Evolutionary conservation across 2,797 vertebrate genomes (phyloP), one percentile per base, ranked within the genome.

Genomic region (Sebastes minor): DNA sequence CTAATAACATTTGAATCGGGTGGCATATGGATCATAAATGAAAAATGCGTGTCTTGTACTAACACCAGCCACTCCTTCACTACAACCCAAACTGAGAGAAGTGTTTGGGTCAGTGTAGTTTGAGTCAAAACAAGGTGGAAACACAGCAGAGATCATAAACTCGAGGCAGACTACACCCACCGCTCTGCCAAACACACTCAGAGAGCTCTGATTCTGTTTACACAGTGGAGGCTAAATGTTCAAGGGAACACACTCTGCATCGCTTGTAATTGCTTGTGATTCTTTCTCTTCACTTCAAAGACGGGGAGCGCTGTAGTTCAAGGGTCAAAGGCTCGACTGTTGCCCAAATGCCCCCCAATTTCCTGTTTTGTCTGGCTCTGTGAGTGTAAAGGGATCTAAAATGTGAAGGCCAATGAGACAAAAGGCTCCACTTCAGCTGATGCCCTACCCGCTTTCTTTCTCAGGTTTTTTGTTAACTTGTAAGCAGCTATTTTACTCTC

Each of bases 231-330:
- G 91, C 87, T 76, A 64, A 88, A 86, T 71, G 85, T 90, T 94
- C 83, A 86, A 84, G 93, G 90, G 87, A 92, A 92, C 88, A 76
- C 94, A 90, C 90, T 92, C 93, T 66, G 92, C 92, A 85, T 93
- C 86, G 76, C 87, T 70, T 91, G 74, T 94, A 95, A 95, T 94
- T 94, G 90, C 92, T 94, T 92, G 89, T 94, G 94, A 95, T 95
- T 94, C 93, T 89, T 84, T 82, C 84, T 91, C 72, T 52, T 20
- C 13, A 94, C 94, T 95, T 96, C 95, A 96, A 96, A 95, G 95
- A 73, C 27, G 38, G 76, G 71, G 82, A 76, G 86, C 64, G 88
- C 84, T 84, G 86, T 55, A 88, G 94, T 91, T 95, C 93, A 94
- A 79, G 81, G 95, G 95, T 95, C 93, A 92, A 88, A 94, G 92